phyloP scores from a whole-genome alignment of 2,113 vertebrate genomes.

The Rhynchopsitta pachyrhyncha region DNA sequence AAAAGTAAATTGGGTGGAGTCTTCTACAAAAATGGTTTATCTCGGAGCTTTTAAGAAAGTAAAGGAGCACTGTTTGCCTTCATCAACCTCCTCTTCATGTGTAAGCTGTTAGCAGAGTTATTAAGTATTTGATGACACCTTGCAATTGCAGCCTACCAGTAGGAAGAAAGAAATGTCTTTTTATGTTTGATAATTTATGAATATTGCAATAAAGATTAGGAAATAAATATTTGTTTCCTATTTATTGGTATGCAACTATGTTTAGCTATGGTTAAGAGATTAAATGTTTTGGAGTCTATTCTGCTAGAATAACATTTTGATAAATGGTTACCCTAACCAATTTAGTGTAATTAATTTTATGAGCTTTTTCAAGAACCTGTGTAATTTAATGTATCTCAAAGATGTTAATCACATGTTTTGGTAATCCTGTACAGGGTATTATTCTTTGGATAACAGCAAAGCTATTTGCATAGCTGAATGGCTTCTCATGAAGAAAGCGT shows the following conservation, averaged over 20 bases:
- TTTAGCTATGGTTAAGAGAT: neutral
- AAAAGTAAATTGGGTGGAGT: neutral
- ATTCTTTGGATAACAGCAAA: neutral
- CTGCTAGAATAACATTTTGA: neutral
- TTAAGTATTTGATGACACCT: neutral
- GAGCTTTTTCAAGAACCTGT: slow-evolving; percentile 13
- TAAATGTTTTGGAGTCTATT: neutral
- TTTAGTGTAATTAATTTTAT: slow-evolving; percentile 7
- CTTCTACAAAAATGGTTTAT: neutral
- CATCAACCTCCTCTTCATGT: neutral
- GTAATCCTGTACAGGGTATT: neutral
- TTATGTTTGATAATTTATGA: neutral
- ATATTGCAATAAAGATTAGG: neutral
- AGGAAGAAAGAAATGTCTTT: neutral
- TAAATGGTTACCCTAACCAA: neutral
- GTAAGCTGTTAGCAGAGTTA: neutral
- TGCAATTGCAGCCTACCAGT: neutral
- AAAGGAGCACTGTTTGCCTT: neutral
- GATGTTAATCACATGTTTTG: neutral
- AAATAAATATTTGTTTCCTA: neutral
- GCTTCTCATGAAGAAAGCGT: neutral
- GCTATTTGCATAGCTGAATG: neutral
- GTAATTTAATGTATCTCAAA: neutral
- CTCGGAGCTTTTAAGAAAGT: neutral
- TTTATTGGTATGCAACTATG: neutral